Percentiles rank a stretch among this genome's conserved stretches.
These are phyloP conservation scores for Oreochromis mossambicus DNA, from an alignment of 2,797 vertebrate species.

Conservation along the genomic window DNA sequence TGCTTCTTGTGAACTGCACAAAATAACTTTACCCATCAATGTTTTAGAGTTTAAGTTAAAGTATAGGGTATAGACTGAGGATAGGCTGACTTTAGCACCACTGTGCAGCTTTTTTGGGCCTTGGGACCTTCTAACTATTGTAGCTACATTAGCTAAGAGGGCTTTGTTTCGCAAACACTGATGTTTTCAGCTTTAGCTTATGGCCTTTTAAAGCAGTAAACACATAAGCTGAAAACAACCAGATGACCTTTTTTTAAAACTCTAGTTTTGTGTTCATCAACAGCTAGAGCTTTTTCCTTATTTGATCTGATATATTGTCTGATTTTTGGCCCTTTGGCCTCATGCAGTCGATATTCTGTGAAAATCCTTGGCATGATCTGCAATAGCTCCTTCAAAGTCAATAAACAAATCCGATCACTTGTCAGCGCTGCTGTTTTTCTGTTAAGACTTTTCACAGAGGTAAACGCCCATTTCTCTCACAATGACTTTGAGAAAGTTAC, in stretches of 20 bases:
- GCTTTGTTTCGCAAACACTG: not conserved
- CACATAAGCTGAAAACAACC: not conserved
- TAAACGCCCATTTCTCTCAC: not conserved
- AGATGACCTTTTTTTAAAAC: not conserved
- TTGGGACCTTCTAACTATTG: not conserved
- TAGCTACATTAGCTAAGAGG: not conserved
- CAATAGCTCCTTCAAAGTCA: not conserved
- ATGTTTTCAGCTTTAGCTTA: not conserved
- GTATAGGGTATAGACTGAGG: not conserved
- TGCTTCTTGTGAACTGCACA: not conserved
- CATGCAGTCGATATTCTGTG: not conserved
- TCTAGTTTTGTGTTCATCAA: not conserved
- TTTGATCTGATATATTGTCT: not conserved
- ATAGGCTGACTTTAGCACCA: not conserved
- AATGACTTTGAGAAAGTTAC: not conserved
- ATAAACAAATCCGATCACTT: not conserved
- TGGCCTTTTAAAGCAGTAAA: not conserved
- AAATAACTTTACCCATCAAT: not conserved
- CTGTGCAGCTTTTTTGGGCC: not conserved
- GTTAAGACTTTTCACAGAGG: not conserved
- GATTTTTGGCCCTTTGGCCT: not conserved
- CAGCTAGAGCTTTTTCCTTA: not conserved
- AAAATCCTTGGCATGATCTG: not conserved
- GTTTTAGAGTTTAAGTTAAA: not conserved
- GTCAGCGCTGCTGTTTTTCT: not conserved